Evolutionary conservation across 2,888 invertebrate species (phyloP).

Genomic region (Parascotia fuliginaria): DNA sequence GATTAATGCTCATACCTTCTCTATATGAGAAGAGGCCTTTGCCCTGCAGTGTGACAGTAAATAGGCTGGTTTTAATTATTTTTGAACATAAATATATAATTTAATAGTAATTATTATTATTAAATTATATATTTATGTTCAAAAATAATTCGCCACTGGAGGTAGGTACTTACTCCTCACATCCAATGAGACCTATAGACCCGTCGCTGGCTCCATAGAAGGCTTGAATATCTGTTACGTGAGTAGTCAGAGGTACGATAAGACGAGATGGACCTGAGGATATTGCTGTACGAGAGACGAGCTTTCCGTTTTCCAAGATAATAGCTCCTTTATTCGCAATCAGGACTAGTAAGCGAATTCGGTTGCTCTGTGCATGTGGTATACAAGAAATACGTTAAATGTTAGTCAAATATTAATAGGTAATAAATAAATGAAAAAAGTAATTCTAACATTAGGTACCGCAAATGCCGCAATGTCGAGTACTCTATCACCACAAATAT

Average conservation of each 20-base stretch:
- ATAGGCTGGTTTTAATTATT: no score
- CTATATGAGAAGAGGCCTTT: no score
- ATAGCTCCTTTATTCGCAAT: slow-evolving; percentile 93
- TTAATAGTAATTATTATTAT: no score
- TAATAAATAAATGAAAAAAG: slow-evolving; percentile 7
- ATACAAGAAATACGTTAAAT: slow-evolving; percentile 17
- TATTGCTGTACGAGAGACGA: slow-evolving; percentile 69
- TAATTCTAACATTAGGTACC: slow-evolving; percentile 77
- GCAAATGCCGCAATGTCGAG: slow-evolving; percentile 89
- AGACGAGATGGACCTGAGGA: slow-evolving; percentile 71
- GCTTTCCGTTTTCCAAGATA: slow-evolving; percentile 90
- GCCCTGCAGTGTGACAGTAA: no score
- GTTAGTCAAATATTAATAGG: neutral
- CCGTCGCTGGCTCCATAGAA: slow-evolving; percentile 96
- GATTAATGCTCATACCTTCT: no score
- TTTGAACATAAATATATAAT: no score
- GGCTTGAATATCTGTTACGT: slow-evolving; percentile 86
- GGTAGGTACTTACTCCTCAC: slow-evolving; percentile 77
- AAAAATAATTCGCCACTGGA: no score
- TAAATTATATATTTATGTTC: no score
- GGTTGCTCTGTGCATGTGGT: slow-evolving; percentile 80
- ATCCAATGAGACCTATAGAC: slow-evolving; percentile 90
- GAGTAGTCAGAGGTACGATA: slow-evolving; percentile 56
- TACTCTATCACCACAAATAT: slow-evolving; percentile 94
- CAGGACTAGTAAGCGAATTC: slow-evolving; percentile 90